These are phyloP conservation scores for Setipinna tenuifilis DNA, from an alignment of 2,797 vertebrate species.

Conservation along the genomic window DNA sequence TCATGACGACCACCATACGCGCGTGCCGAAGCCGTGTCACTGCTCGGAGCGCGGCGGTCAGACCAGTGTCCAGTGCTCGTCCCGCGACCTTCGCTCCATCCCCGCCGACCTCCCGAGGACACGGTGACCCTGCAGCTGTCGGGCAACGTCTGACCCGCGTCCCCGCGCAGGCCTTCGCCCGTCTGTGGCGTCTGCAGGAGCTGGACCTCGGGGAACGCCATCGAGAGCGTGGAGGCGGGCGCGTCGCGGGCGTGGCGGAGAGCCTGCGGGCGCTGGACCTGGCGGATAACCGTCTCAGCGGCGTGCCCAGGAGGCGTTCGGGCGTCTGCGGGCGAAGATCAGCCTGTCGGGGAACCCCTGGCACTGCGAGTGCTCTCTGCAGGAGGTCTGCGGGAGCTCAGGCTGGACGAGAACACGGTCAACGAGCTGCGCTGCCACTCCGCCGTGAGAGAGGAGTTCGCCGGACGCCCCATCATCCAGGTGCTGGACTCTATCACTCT, in stretches of 20 bases:
- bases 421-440: constrained; percentile 90
- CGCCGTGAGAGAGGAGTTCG: constrained; percentile 81
- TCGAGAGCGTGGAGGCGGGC: constrained; percentile 80
- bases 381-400: constrained; percentile 89
- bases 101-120: constrained; percentile 83
- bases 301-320: constrained; percentile 87
- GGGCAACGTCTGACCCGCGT: constrained; percentile 87
- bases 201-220: constrained; percentile 88
- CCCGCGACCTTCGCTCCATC: constrained; percentile 83
- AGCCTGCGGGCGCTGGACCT: constrained; percentile 85
- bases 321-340: constrained; percentile 84
- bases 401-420: constrained; percentile 84
- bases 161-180: constrained; percentile 86
- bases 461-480: constrained; percentile 89
- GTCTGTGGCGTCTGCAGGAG: constrained; percentile 85
- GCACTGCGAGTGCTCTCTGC: constrained; percentile 91
- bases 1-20: neutral
- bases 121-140: constrained; percentile 85
- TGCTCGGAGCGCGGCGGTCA: constrained; percentile 82
- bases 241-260: constrained; percentile 87
- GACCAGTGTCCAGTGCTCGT: constrained; percentile 87
- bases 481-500: constrained; percentile 90
- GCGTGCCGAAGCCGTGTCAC: constrained; percentile 83
- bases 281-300: constrained; percentile 85
- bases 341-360: constrained; percentile 91